Evolutionary conservation across 2,797 vertebrate genomes (phyloP).

Genomic region (Poeciliopsis infans): DNA sequence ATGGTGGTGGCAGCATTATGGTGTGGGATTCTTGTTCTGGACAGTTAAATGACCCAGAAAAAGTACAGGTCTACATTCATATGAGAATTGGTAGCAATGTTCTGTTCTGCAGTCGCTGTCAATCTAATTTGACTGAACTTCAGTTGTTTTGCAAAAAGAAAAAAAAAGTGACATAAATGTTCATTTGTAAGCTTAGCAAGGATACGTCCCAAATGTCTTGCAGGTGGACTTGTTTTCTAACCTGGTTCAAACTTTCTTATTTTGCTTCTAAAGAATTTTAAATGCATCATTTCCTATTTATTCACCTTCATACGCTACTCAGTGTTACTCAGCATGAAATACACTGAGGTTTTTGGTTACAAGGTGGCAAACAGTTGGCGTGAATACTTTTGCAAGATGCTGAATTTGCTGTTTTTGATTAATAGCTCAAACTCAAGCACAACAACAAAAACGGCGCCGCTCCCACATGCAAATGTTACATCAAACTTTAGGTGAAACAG

Average conservation of each 20-base stretch:
- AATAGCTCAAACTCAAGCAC: background rate
- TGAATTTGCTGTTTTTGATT: background rate
- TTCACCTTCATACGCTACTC: background rate
- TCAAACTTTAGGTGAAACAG: background rate
- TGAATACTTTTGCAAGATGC: background rate
- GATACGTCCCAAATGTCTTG: background rate
- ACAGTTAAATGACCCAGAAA: background rate
- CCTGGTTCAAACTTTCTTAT: background rate
- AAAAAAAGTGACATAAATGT: background rate
- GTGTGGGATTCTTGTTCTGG: background rate
- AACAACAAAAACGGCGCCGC: background rate
- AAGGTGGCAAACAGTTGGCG: background rate
- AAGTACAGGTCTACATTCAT: background rate
- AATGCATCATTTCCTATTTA: background rate
- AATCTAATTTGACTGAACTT: background rate
- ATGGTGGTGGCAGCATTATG: background rate
- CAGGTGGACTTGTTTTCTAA: background rate
- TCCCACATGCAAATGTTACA: background rate
- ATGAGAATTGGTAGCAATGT: background rate
- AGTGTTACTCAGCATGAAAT: background rate
- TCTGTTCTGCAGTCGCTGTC: background rate
- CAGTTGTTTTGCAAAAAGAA: background rate
- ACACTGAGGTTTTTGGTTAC: background rate
- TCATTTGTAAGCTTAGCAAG: background rate
- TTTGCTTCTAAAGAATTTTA: background rate